These are phyloP conservation scores for Manis pentadactyla DNA, from an alignment of 2,797 vertebrate species.

Conservation along the genomic window DNA sequence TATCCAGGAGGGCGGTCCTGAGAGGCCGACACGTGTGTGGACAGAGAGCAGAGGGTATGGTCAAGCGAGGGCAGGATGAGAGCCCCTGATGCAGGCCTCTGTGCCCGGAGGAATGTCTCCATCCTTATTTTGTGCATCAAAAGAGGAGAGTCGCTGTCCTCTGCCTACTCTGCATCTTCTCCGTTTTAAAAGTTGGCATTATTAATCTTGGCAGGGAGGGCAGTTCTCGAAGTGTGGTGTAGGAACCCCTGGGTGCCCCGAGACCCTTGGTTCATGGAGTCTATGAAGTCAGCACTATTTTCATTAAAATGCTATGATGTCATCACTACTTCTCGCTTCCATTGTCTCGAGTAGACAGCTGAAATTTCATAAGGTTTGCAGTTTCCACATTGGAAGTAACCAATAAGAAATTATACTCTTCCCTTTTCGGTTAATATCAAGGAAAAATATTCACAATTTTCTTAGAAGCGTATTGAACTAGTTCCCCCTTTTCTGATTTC, in stretches of 20 bases:
- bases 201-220: background rate
- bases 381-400: background rate
- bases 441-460: background rate
- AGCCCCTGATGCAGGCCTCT: rapidly evolving
- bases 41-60: rapidly evolving
- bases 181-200: background rate
- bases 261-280: background rate
- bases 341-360: background rate
- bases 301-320: background rate
- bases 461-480: background rate
- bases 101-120: too few relatives aligned
- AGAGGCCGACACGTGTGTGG: background rate
- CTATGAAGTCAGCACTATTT: background rate
- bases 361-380: background rate
- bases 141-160: background rate
- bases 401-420: background rate
- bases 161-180: background rate
- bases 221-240: background rate
- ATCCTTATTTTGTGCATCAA: background rate
- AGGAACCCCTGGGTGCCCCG: background rate
- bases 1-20: background rate
- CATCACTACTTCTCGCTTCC: background rate
- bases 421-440: background rate
- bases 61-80: rapidly evolving
- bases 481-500: background rate